Base-by-base conservation (phyloP, 2,797 vertebrate species). In the Moxostoma hubbsi region DNA sequence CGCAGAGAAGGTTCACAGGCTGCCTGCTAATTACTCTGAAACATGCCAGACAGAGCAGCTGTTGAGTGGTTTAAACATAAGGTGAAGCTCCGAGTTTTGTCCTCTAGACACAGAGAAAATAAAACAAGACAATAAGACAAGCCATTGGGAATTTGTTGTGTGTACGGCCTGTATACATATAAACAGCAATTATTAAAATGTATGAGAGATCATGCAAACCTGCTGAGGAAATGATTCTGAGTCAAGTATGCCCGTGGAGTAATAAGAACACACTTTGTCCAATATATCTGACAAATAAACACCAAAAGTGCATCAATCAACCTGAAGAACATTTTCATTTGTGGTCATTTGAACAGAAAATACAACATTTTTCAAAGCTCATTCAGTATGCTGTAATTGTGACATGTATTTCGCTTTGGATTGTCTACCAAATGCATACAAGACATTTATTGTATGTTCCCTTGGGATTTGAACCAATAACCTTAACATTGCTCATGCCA, bases 21-120 rank as follows among this genome's bases (percentile, higher is more conserved):
- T 62, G 75, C 69, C 82, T 74, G 54, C 73, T 84, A 69, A 72
- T 72, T 66, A 16, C 24, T 73, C 47, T 12, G 50, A 24, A 68
- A 68, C 58, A 59, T 15, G 47, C 43, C 66, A 49, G 11, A 68
- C 64, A 59, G 24, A 53, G 50, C 66, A 49, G 11, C 51, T 57
- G 70, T 62, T 64, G 10, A 68, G 45, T 0, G 59, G 8, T 36
- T 75, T 63, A 43, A 65, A 73, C 54, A 65, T 57, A 72, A 80
- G 55, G 64, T 80, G 54, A 66, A 53, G 61, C 24, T 51, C 47
- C 54, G 47, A 74, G 62, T 58, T 47, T 81, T 67, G 63, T 75
- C 58, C 71, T 74, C 49, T 49, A 74, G 64, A 75, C 65, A 61
- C 6, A 0, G 62, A 63, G 16, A 64, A 64, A 54, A 76, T 54